Evolutionary conservation across 2,113 vertebrate species (phyloP), one percentile per base, ranked within the genome.

Genomic region (Falco punctatus): DNA sequence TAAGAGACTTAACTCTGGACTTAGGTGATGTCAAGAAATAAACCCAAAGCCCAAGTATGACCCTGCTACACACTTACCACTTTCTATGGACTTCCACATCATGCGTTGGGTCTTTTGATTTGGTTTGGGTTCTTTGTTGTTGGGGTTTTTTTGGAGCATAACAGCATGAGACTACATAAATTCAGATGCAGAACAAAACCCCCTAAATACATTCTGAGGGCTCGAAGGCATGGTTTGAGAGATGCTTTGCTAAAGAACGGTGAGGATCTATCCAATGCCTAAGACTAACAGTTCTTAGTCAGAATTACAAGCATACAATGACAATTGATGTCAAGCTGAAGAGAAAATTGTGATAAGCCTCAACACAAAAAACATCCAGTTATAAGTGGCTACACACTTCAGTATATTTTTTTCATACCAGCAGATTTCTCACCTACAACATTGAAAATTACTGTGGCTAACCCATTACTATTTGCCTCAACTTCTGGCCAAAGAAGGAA

Each of bases 101-200:
- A 74, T 0, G 4, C 13, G 20, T 1, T 57, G 35, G 9, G 9
- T 2, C 57, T 71, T n/a, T 22, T n/a, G 5, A 21, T 38, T n/a
- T 46, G 33, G 1, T n/a, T 49, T 13, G 18, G 30, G 11, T 6
- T 42, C 52, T 44, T 28, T 51, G 65, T 49, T 40, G 10, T 28
- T 55, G 7, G 6, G 14, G 3, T 46, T 4, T 44, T 44, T 79
- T 27, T 46, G 12, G 42, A 14, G 42, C 14, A 1, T 61, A 85
- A 28, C 18, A 81, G 15, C 26, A 22, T 9, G 32, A 91, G 14
- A 59, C 9, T 73, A n/a, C 28, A 38, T 15, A 40, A 44, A 30
- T 16, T 73, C 49, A 35, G 26, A 62, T 30, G 27, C 52, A 61
- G 40, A 72, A 73, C 10, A 61, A 52, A 67, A 65, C 52, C 0